These are phyloP conservation scores for Drosophila repleta DNA, from an alignment of 1,140 invertebrate species.

Conservation along the genomic window DNA sequence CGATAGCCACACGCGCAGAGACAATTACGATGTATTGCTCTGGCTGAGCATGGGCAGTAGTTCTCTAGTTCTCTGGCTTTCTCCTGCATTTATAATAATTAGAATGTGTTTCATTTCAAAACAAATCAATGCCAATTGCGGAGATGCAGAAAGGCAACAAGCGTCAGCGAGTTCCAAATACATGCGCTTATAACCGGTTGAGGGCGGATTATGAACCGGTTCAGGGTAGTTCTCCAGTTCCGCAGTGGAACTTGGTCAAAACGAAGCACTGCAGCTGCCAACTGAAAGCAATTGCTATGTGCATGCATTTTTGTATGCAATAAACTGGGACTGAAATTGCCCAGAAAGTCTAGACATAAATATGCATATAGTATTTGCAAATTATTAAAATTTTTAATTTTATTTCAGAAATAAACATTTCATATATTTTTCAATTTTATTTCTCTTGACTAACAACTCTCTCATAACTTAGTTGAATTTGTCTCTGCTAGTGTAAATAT, in stretches of 20 bases:
- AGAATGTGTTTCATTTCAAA: conserved; percentile 53
- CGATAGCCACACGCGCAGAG: conserved; percentile 37
- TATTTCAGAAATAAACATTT: no score
- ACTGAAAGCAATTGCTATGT: conserved; percentile 29
- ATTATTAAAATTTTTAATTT: no score
- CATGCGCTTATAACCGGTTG: conserved; percentile 33
- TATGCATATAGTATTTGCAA: no score
- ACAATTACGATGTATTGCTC: not conserved
- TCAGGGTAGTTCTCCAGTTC: conserved; percentile 39
- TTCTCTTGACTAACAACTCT: no score
- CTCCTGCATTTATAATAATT: conserved; percentile 18
- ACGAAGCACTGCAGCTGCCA: conserved; percentile 38
- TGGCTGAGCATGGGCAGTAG: conserved; percentile 12
- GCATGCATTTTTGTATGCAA: not conserved
- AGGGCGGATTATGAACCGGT: conserved; percentile 50
- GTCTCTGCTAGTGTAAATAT: no score
- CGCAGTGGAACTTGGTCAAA: conserved; percentile 51
- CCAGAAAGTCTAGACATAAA: no score
- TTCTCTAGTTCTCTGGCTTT: no score
- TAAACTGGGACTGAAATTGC: no score
- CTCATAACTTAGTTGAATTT: no score
- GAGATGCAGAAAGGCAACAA: not conserved
- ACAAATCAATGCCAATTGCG: conserved; percentile 70
- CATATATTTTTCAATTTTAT: no score
- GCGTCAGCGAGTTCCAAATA: not conserved